Evolutionary conservation across 2,888 invertebrate genomes (phyloP), one percentile per base, ranked within the genome.

Genomic region (Panopea generosa): DNA sequence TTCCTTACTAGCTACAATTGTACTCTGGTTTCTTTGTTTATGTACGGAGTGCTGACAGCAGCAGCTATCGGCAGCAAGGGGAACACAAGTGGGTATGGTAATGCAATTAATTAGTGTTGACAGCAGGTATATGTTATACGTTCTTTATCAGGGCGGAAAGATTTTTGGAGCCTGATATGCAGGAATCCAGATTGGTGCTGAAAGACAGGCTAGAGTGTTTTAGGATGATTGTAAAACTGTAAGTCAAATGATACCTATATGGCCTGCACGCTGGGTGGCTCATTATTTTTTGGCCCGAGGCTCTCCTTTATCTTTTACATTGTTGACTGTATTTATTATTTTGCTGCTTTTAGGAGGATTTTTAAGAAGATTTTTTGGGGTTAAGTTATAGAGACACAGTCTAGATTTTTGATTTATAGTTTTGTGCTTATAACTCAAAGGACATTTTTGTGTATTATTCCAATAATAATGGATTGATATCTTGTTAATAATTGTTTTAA

Each of bases 11-110:
- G 45, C 67, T 59, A 78, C 78, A 73, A 78, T 70, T 45, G 27
- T 38, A 38, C 68, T 77, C 61, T 38, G 40, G 63, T 77, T 77
- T 69, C 77, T 77, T 69, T 77, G 77, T 77, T 77, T 77, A 77
- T 59, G 26, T 45, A 62, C 56, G 59, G 6, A 33, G 55, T 52
- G 71, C 77, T 77, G 77, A 61, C 66, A 68, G 62, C 55, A 27
- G 43, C 33, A 61, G 59, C 49, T 49, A 33, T 50, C 45, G 18
- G 57, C 45, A 40, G 49, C 50, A 61, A 56, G 6, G 45, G 45
- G 45, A 45, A 59, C 53, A 63, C 52, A 27, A 33, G 38, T n/a
- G 20, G 33, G 56, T 65, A 75, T 70, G 75, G 75, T 69, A 75
- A 65, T 70, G 69, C 59, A 65, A 75, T 75, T 61, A 75, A 75